phyloP scores from a whole-genome alignment of 2,888 invertebrate genomes.

The Lysandra coridon region DNA sequence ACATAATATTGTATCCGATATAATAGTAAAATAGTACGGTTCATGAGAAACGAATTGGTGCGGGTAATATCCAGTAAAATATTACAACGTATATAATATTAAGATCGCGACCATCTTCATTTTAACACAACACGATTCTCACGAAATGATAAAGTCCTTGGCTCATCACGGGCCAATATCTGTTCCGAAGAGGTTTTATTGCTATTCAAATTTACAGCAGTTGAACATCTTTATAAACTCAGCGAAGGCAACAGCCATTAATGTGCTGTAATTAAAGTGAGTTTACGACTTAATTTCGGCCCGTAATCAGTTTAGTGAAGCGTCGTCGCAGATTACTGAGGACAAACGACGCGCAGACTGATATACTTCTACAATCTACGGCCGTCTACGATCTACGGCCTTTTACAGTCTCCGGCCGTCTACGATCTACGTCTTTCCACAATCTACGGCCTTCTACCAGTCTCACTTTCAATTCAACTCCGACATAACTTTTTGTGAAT shows the following conservation, averaged over 20 bases:
- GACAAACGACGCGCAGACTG: conserved; percentile 57
- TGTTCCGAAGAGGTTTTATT: conserved; percentile 9
- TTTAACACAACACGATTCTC: background rate
- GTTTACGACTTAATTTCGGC: conserved; percentile 77
- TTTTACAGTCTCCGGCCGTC: background rate
- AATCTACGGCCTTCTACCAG: conserved; percentile 34
- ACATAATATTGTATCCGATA: too few relatives aligned
- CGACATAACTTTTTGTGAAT: conserved; percentile 44
- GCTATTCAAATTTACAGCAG: conserved; percentile 21
- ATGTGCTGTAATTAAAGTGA: conserved; percentile 70
- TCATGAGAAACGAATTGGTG: too few relatives aligned
- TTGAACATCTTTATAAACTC: conserved; percentile 32
- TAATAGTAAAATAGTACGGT: too few relatives aligned
- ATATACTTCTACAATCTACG: conserved; percentile 37
- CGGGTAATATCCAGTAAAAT: too few relatives aligned
- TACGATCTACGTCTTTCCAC: background rate
- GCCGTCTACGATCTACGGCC: background rate
- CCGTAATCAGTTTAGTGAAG: conserved; percentile 74
- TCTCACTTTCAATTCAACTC: conserved; percentile 45
- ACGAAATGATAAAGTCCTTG: background rate
- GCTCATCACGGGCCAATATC: background rate
- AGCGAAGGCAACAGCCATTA: conserved; percentile 46
- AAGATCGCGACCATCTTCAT: background rate
- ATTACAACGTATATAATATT: too few relatives aligned
- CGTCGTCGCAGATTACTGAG: conserved; percentile 61